These are phyloP conservation scores for Aphodius sticticus DNA, from an alignment of 2,888 invertebrate genomes.

Conservation along the genomic window DNA sequence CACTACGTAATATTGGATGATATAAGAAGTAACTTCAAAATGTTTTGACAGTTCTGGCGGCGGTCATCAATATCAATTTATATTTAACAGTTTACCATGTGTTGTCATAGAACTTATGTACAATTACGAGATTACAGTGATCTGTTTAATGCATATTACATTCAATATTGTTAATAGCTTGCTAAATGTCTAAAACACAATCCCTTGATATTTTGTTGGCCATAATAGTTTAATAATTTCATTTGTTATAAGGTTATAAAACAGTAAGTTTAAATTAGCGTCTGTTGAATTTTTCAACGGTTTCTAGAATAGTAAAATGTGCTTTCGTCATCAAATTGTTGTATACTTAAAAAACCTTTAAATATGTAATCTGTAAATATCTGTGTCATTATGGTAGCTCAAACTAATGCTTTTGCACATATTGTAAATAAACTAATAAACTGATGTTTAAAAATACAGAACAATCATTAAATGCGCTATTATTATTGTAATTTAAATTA, in stretches of 20 bases:
- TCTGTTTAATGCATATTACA: not conserved
- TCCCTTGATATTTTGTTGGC: not conserved
- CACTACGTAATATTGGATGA: no score
- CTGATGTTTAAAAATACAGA: constrained; percentile 28
- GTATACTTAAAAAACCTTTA: not conserved
- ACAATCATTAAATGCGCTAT: constrained; percentile 32
- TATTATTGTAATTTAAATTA: constrained; percentile 28
- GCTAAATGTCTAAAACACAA: not conserved
- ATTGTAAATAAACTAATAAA: constrained; percentile 32
- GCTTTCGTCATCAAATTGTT: not conserved
- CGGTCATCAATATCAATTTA: not conserved
- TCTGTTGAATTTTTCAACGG: not conserved
- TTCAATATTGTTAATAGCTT: not conserved
- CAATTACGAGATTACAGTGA: not conserved
- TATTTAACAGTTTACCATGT: no score
- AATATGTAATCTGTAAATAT: not conserved
- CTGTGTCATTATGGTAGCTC: not conserved
- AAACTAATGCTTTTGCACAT: constrained; percentile 30
- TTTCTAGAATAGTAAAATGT: not conserved
- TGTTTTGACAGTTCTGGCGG: no score
- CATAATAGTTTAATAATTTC: not conserved
- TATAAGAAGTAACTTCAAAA: no score
- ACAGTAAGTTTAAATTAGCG: not conserved
- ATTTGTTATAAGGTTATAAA: not conserved
- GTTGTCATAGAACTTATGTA: no score